Conservation (phyloP, 1,140 invertebrate species). For the Aphis gossypii region DNA sequence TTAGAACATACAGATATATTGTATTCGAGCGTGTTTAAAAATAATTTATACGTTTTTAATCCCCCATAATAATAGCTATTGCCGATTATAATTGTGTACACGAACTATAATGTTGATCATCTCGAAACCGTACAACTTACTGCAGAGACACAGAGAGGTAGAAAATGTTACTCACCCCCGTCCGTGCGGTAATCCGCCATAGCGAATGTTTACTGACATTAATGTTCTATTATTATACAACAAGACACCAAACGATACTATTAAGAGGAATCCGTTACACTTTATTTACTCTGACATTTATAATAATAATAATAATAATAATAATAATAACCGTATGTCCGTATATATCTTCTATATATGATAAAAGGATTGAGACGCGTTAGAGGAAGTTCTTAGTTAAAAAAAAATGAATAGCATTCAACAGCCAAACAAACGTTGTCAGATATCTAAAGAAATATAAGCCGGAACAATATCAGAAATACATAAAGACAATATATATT, state of each 20-base stretch:
- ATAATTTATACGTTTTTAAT: too few species aligned
- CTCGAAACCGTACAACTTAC: background rate
- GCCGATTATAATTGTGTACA: background rate
- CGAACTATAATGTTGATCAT: background rate
- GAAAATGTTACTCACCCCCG: background rate
- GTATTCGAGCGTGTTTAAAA: too few species aligned
- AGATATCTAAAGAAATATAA: conserved; percentile 12
- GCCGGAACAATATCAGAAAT: background rate
- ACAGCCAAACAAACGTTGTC: background rate
- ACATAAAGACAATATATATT: background rate
- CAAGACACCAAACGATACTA: background rate
- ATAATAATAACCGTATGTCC: background rate
- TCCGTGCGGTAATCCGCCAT: background rate
- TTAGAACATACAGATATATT: too few species aligned
- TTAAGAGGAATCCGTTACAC: too few species aligned
- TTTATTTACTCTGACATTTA: background rate
- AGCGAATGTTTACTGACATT: background rate
- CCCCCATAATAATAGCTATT: too few species aligned
- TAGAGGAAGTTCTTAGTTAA: background rate
- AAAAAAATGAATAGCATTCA: background rate
- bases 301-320: background rate
- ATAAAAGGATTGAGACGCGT: background rate
- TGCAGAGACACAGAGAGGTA: background rate
- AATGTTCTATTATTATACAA: background rate
- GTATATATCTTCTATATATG: background rate